Evolutionary conservation across 53 echinoderm and acorn worm genomes (phyloP).

Genomic region (Hippasteria phrygiana): DNA sequence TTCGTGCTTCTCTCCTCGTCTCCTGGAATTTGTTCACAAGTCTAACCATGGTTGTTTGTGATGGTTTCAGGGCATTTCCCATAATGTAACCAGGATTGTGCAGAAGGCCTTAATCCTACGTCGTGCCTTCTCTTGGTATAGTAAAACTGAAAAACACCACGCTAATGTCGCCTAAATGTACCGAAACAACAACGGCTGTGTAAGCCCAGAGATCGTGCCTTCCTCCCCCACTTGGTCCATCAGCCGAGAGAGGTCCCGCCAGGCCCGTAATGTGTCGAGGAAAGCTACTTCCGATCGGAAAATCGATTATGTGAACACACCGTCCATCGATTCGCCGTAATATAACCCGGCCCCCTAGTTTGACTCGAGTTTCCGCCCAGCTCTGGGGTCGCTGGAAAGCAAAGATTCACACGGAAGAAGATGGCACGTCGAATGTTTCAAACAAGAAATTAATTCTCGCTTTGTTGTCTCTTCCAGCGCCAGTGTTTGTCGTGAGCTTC

Average conservation of each 20-base stretch:
- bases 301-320: slow-evolving; percentile 34
- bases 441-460: not conserved
- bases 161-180: not conserved
- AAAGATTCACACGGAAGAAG: not conserved
- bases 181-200: not conserved
- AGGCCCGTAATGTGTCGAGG: not conserved
- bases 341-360: not conserved
- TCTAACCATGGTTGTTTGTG: not conserved
- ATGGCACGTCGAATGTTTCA: not conserved
- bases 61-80: not conserved
- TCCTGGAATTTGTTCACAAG: not conserved
- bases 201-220: not conserved
- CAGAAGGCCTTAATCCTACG: not conserved
- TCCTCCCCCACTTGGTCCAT: not conserved
- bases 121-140: not conserved
- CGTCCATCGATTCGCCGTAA: slow-evolving; percentile 24
- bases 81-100: not conserved
- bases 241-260: not conserved
- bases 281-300: slow-evolving; percentile 27
- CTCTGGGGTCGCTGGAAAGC: slow-evolving; percentile 7
- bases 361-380: not conserved
- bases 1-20: too few relatives aligned
- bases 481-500: slow-evolving; percentile 4
- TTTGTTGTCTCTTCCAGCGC: not conserved
- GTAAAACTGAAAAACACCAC: not conserved